Evolutionary conservation across 1,140 invertebrate genomes (phyloP).

Genomic region (Drusus annulatus): DNA sequence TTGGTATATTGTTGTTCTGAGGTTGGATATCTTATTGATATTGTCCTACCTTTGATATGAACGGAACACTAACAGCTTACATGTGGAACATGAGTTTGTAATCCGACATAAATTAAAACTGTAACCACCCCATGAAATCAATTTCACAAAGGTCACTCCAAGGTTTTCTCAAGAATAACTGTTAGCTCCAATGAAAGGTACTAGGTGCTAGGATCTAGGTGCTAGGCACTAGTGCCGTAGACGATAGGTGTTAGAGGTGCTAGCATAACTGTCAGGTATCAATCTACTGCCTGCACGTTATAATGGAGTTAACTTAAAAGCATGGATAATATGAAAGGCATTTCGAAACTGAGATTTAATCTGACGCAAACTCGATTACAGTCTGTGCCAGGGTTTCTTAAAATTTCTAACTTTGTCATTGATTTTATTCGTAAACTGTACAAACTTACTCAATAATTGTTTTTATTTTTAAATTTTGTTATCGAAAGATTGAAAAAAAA

Average conservation of each 20-base stretch:
- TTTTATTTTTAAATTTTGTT: no score
- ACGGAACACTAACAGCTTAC: no score
- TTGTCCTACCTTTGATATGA: no score
- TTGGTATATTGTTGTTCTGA: no score
- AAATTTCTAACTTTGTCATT: no score
- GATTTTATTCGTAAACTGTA: no score
- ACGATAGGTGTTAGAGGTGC: background rate
- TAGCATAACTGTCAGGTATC: slow-evolving; percentile 24
- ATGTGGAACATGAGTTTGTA: no score
- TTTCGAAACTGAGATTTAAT: slow-evolving; percentile 33
- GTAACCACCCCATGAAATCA: slow-evolving; percentile 2
- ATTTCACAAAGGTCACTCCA: background rate
- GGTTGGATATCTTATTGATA: no score
- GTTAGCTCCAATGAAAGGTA: background rate
- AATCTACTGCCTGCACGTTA: slow-evolving; percentile 24
- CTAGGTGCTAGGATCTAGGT: no score
- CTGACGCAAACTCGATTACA: slow-evolving; percentile 21
- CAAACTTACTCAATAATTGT: no score
- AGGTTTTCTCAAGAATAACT: background rate
- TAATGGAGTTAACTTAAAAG: slow-evolving; percentile 22
- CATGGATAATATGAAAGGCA: slow-evolving; percentile 3
- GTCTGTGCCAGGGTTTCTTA: background rate
- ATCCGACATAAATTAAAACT: background rate
- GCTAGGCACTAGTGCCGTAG: no score
- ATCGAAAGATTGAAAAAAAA: no score